These are phyloP conservation scores for Sphyrna mokarran DNA, from an alignment of 2,113 vertebrate species.

Conservation along the genomic window DNA sequence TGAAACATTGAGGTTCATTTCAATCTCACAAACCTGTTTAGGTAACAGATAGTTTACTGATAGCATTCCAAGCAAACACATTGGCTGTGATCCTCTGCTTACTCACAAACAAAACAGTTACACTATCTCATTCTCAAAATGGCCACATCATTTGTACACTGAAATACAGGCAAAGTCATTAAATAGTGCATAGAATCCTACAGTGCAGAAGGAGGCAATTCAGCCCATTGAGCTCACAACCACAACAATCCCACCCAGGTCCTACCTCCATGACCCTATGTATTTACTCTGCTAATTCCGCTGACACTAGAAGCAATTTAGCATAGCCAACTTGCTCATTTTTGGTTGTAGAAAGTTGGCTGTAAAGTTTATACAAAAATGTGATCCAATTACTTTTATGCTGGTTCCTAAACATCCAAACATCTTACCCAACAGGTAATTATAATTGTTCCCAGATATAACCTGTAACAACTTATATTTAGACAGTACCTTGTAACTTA, in stretches of 20 bases:
- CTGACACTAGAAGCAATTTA: no score
- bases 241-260: no score
- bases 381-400: not conserved
- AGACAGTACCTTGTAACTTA: no score
- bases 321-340: no score
- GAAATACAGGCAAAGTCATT: not conserved
- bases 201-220: no score
- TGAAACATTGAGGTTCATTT: not conserved
- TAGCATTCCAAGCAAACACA: not conserved
- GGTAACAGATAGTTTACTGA: not conserved
- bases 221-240: no score
- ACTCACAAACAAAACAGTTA: not conserved
- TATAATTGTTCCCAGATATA: no score
- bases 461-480: no score
- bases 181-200: not conserved
- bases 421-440: no score
- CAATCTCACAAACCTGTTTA: not conserved
- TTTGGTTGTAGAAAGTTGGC: not conserved
- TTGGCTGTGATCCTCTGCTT: not conserved
- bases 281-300: no score
- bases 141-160: not conserved
- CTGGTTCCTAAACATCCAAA: not conserved
- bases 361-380: not conserved
- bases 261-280: no score
- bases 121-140: not conserved